Evolutionary conservation across 2,113 vertebrate species (phyloP).

Genomic region (Dasyprocta punctata): DNA sequence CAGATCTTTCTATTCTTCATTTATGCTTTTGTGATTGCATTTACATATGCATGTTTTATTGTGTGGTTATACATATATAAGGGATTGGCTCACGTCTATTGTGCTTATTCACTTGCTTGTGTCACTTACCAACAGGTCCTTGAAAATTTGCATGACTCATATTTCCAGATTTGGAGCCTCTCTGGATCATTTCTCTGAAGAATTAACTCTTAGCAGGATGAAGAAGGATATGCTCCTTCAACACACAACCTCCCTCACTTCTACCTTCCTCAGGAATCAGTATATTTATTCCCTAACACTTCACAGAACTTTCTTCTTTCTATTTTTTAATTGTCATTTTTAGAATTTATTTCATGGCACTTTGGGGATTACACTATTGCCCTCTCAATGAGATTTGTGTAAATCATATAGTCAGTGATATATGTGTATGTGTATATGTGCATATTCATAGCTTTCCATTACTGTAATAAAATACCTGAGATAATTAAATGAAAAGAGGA

Average conservation of each 20-base stretch:
- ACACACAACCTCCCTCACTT: background rate
- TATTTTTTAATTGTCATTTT: background rate
- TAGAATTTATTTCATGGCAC: background rate
- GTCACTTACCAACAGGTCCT: background rate
- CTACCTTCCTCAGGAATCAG: background rate
- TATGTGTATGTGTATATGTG: background rate
- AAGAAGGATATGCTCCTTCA: background rate
- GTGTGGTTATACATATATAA: background rate
- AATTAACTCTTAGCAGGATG: background rate
- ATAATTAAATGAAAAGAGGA: background rate
- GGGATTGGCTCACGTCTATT: background rate
- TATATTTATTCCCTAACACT: background rate
- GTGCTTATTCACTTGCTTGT: background rate
- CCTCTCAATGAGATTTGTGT: background rate
- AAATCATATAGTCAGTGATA: background rate
- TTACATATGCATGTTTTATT: background rate
- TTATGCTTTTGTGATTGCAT: background rate
- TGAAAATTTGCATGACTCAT: background rate
- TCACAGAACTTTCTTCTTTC: background rate
- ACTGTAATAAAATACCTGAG: background rate
- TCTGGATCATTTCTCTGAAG: background rate
- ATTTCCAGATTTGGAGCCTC: background rate
- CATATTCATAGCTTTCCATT: background rate
- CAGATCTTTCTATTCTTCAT: background rate
- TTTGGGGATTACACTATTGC: background rate